These are phyloP conservation scores for Corythoichthys intestinalis DNA, from an alignment of 2,113 vertebrate genomes.

Conservation along the genomic window DNA sequence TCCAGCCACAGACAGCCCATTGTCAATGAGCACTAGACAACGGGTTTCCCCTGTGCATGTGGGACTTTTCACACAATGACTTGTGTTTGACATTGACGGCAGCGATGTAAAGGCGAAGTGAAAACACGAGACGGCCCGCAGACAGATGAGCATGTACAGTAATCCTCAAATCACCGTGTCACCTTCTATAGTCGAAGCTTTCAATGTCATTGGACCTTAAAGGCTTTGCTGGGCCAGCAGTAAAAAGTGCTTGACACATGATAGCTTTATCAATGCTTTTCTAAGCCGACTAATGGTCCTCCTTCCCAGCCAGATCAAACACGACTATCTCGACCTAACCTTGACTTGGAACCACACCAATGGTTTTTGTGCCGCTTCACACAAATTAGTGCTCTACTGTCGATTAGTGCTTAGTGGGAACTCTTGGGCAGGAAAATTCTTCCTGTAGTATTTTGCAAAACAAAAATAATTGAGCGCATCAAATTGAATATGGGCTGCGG, in stretches of 20 bases:
- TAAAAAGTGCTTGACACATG: constrained; percentile 17
- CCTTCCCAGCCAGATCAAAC: constrained; percentile 54
- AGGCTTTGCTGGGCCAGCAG: neutral
- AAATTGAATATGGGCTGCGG: neutral
- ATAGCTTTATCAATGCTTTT: constrained; percentile 49
- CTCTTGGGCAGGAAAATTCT: neutral
- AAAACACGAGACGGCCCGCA: constrained; percentile 31
- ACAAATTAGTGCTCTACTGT: constrained; percentile 49
- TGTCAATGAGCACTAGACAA: constrained; percentile 11
- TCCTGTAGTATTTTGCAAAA: neutral
- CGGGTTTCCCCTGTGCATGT: neutral
- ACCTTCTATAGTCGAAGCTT: constrained; percentile 11
- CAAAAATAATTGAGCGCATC: neutral
- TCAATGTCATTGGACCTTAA: constrained; percentile 1
- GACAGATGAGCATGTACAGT: constrained; percentile 21
- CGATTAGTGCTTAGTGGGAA: constrained; percentile 46
- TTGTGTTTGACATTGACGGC: constrained; percentile 9
- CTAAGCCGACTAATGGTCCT: constrained; percentile 46
- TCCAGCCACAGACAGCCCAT: constrained; percentile 10
- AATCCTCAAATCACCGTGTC: constrained; percentile 25
- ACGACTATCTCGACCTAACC: constrained; percentile 40
- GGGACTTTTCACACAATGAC: constrained; percentile 26
- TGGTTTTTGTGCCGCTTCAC: constrained; percentile 51
- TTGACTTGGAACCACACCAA: constrained; percentile 54
- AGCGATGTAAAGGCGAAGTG: constrained; percentile 15